Percentiles rank a stretch among this genome's conserved stretches.
Conservation (phyloP, 2,888 invertebrate genomes). For the Ischnus inquisitorius region DNA sequence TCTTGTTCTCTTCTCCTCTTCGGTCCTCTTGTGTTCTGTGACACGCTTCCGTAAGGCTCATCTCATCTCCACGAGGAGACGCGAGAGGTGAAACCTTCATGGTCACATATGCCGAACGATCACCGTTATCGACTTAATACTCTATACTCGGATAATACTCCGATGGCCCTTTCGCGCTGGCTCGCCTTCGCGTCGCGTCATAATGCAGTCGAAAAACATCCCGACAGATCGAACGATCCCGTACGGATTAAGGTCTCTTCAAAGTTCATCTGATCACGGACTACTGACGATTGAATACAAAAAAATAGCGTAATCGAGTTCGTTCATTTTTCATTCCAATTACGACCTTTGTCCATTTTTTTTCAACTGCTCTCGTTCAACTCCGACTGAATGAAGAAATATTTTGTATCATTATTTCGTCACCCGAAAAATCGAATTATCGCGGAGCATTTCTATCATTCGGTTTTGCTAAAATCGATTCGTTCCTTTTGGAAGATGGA, state of each 20-base stretch:
- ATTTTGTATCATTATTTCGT: too few relatives aligned
- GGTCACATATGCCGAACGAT: constrained; percentile 48
- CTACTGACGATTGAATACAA: constrained; percentile 17
- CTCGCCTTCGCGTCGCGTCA: constrained; percentile 21
- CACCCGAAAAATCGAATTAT: too few relatives aligned
- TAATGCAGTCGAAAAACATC: constrained; percentile 39
- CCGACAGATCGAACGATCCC: constrained; percentile 7
- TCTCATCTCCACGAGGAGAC: constrained; percentile 29
- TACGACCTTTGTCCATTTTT: background rate
- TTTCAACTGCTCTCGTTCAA: background rate
- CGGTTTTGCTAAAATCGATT: too few relatives aligned
- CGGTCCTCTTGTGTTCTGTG: background rate
- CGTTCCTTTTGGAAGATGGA: too few relatives aligned
- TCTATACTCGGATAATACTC: constrained; percentile 57
- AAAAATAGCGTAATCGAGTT: background rate
- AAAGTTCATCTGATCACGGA: constrained; percentile 23
- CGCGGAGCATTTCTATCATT: too few relatives aligned
- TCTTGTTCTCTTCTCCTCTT: constrained; percentile 10
- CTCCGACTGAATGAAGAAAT: too few relatives aligned
- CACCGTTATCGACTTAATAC: constrained; percentile 60
- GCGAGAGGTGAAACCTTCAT: constrained; percentile 37
- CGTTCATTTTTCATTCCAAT: background rate
- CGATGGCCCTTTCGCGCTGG: constrained; percentile 49
- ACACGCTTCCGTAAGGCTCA: constrained; percentile 38
- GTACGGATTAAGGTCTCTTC: constrained; percentile 54